Evolutionary conservation across 2,113 vertebrate species (phyloP).

Genomic region (Macroglossus sobrinus): DNA sequence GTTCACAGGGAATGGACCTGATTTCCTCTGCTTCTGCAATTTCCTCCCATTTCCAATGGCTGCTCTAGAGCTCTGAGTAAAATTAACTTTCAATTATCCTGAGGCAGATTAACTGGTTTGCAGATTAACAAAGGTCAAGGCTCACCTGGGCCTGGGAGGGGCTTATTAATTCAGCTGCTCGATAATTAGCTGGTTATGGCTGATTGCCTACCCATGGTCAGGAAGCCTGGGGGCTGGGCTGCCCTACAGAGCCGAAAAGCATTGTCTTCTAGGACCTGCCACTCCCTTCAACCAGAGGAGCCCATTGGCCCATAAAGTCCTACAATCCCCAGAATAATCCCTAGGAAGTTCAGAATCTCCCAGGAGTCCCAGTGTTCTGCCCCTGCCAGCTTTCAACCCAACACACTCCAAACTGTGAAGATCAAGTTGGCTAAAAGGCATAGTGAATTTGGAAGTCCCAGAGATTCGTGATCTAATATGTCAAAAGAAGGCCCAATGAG

Average conservation of each 20-base stretch:
- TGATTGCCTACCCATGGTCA: neutral
- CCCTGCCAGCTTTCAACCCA: neutral
- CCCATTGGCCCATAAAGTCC: rapidly evolving
- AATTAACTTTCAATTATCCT: constrained; percentile 43
- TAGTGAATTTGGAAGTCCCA: neutral
- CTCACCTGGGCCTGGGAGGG: neutral
- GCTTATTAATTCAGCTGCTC: neutral
- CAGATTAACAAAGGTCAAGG: constrained; percentile 60
- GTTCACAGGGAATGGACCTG: neutral
- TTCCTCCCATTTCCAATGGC: neutral
- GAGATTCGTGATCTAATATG: neutral
- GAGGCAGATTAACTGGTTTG: constrained; percentile 41
- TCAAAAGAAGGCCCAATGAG: neutral
- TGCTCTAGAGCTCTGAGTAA: constrained; percentile 25
- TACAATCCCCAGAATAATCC: neutral
- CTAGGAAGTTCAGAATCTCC: neutral
- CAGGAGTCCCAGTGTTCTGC: neutral
- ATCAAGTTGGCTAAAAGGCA: neutral
- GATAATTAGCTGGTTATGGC: neutral
- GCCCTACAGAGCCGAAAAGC: neutral
- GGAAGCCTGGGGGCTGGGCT: neutral
- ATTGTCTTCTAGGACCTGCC: neutral
- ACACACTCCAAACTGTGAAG: neutral
- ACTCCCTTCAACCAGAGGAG: neutral
- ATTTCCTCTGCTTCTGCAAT: neutral